phyloP scores from a whole-genome alignment of 2,113 vertebrate genomes.

The Halichoerus grypus region DNA sequence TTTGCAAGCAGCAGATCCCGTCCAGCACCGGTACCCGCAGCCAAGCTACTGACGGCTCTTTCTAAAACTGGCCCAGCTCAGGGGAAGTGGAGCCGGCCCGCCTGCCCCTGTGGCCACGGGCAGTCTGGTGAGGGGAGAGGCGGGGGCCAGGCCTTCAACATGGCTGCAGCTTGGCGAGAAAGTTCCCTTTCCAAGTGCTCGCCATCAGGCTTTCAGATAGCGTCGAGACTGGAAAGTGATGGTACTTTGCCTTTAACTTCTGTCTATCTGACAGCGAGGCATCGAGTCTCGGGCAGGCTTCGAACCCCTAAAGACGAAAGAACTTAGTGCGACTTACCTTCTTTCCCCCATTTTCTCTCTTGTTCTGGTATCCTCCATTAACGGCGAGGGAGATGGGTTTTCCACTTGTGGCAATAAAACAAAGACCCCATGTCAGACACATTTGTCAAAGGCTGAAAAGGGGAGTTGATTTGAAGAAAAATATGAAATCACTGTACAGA shows the following conservation, averaged over 20 bases:
- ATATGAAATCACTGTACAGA: neutral
- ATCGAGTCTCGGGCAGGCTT: neutral
- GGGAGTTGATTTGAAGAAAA: neutral
- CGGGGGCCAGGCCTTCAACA: neutral
- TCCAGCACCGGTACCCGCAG: conserved; percentile 27
- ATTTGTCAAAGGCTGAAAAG: neutral
- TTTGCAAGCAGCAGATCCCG: conserved; percentile 68
- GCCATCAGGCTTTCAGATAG: neutral
- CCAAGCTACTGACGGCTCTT: conserved; percentile 61
- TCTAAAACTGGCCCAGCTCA: conserved; percentile 46
- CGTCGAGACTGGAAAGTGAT: fast-evolving
- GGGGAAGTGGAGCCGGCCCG: neutral
- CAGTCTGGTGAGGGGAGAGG: neutral
- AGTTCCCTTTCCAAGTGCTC: neutral
- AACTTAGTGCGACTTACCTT: neutral
- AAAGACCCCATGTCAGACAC: neutral
- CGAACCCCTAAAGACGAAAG: neutral
- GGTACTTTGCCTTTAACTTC: neutral
- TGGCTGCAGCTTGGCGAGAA: neutral
- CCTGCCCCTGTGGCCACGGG: neutral
- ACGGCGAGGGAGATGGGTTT: neutral
- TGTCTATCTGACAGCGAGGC: neutral
- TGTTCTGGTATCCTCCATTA: neutral
- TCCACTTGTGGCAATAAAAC: neutral
- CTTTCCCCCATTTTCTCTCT: neutral